phyloP scores from a whole-genome alignment of 1,140 invertebrate species.

The Chrysomallon squamiferum region DNA sequence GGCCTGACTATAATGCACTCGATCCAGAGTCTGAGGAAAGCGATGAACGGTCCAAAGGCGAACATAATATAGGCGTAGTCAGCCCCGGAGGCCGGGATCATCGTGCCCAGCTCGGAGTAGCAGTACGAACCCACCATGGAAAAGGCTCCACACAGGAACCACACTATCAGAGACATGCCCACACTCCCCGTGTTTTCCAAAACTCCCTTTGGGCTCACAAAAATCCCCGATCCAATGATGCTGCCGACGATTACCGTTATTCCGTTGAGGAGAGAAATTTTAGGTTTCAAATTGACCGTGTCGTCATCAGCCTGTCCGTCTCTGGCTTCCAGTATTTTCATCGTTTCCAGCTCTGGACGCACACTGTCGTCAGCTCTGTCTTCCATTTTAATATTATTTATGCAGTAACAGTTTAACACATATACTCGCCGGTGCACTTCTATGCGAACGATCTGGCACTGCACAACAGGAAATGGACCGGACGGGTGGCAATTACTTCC shows the following conservation, averaged over 20 bases:
- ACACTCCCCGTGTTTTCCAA: slow-evolving; percentile 82
- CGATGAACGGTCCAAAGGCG: slow-evolving; percentile 61
- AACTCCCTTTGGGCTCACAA: slow-evolving; percentile 93
- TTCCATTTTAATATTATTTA: too few relatives aligned
- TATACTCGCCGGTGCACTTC: too few relatives aligned
- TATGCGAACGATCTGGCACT: too few relatives aligned
- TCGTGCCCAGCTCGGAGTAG: slow-evolving; percentile 61
- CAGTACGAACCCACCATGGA: slow-evolving; percentile 72
- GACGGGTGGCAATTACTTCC: too few relatives aligned
- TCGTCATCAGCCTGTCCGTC: too few relatives aligned
- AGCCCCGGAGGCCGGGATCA: slow-evolving; percentile 56
- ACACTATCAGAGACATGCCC: slow-evolving; percentile 84
- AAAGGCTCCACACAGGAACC: slow-evolving; percentile 81
- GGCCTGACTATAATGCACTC: slow-evolving; percentile 77
- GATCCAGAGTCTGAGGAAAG: slow-evolving; percentile 69
- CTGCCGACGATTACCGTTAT: slow-evolving; percentile 61
- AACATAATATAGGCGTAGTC: slow-evolving; percentile 63
- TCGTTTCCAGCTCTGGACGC: too few relatives aligned
- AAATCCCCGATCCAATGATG: slow-evolving; percentile 81
- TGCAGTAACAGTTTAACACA: too few relatives aligned
- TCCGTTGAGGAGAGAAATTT: slow-evolving; percentile 57
- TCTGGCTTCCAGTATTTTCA: too few relatives aligned
- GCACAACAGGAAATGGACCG: too few relatives aligned
- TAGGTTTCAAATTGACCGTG: slow-evolving; percentile 47
- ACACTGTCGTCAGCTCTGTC: too few relatives aligned